Evolutionary conservation across 2,797 vertebrate species (phyloP), one percentile per base, ranked within the genome.

Genomic region (Nannoperca obscura): DNA sequence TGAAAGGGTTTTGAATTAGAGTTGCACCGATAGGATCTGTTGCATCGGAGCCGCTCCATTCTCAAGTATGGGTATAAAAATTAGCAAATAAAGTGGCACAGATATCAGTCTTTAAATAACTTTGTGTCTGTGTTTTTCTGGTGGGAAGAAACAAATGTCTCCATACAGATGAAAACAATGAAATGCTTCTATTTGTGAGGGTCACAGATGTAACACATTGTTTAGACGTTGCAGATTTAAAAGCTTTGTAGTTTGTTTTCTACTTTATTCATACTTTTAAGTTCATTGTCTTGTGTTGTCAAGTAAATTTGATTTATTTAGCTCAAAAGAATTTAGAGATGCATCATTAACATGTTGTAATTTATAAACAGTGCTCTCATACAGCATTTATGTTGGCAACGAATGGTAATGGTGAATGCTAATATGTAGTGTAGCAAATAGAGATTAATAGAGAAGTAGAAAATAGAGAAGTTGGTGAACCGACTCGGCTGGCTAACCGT

Each of bases 1-100:
- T 34, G 64, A 71, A 50, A 58, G n/a, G 9, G 20, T 70, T 83
- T 71, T 74, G 27, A 73, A 76, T 64, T 68, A 58, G 34, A 78
- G 46, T 32, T n/a, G 2, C 17, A 27, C 14, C 3, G 64, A 78
- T 78, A 61, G 12, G 20, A 80, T 81, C 67, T 66, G 71, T 50
- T 61, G 50, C 9, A 8, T 7, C 54, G 67, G 50, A 84, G 32
- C 36, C 13, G 19, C 22, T 72, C 69, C 58, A 75, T 44, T 57
- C 24, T 62, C 22, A 78, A 78, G 42, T 69, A 73, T 72, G 63
- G 72, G 62, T 74, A 59, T 40, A 69, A 53, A 82, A 61, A 71
- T 70, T 24, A 78, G n/a, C 30, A 40, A 70, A 69, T 76, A 0
- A 80, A 53, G 44, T 46, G 30, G 54, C 42, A 40, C 46, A 82